A percentile compares a stretch with the other conserved stretches of the same genome.
Evolutionary conservation across 2,888 invertebrate genomes (phyloP).

Genomic region (Plagodis pulveraria): DNA sequence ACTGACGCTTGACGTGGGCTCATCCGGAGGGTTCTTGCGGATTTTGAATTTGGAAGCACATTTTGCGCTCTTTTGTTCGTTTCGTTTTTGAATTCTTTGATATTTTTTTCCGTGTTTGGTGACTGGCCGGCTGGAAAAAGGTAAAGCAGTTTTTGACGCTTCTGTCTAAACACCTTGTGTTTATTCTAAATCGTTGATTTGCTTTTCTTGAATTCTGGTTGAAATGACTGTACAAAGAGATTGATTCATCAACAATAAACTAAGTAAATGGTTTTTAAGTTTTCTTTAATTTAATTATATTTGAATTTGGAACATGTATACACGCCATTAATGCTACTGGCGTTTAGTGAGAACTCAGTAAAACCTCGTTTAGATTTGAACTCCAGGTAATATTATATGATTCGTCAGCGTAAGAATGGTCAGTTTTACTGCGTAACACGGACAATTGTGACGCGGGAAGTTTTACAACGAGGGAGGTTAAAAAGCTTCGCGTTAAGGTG

Average conservation of each 20-base stretch:
- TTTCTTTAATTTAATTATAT: background rate
- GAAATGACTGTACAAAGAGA: background rate
- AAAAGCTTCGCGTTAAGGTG: conserved; percentile 73
- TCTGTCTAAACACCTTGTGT: background rate
- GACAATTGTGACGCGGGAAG: conserved; percentile 74
- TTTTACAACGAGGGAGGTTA: conserved; percentile 81
- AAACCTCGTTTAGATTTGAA: conserved; percentile 64
- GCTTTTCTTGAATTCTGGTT: background rate
- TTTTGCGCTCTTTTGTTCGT: conserved; percentile 27
- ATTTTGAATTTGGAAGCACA: conserved; percentile 47
- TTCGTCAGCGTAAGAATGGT: conserved; percentile 67
- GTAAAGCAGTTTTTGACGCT: background rate
- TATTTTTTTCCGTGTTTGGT: background rate
- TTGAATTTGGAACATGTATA: background rate
- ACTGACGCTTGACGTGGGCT: conserved; percentile 64
- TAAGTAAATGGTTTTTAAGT: background rate
- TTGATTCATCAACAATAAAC: background rate
- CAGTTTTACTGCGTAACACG: conserved; percentile 81
- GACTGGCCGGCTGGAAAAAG: background rate
- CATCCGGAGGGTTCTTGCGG: conserved; percentile 70
- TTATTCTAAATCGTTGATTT: too few relatives aligned
- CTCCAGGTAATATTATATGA: conserved; percentile 59
- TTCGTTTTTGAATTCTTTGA: conserved; percentile 2
- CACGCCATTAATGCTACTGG: background rate
- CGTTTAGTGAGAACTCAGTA: conserved; percentile 33